phyloP scores from a whole-genome alignment of 2,797 vertebrate species.

The Leptatherina wallacei region DNA sequence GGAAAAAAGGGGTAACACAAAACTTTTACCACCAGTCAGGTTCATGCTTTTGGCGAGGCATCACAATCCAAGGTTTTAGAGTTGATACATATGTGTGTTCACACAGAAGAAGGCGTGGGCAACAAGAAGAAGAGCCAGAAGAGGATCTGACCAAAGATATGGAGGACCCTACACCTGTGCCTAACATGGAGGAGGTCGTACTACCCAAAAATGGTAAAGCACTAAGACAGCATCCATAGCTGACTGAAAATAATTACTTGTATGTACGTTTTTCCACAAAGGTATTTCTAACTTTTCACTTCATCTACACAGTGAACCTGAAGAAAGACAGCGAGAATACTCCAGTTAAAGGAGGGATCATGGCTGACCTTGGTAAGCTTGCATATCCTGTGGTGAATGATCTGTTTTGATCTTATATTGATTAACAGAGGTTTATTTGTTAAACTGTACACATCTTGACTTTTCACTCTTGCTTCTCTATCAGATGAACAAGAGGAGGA shows the following conservation, averaged over 20 bases:
- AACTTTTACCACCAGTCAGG: background rate
- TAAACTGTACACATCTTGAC: background rate
- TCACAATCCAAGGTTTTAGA: background rate
- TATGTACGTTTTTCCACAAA: background rate
- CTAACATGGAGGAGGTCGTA: constrained; percentile 95
- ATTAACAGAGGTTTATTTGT: background rate
- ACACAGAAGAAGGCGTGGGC: constrained; percentile 87
- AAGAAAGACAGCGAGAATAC: constrained; percentile 99
- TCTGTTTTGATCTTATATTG: background rate
- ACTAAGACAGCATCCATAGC: background rate
- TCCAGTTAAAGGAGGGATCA: constrained; percentile 95
- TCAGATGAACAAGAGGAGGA: constrained; percentile 97
- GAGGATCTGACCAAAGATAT: constrained; percentile 98
- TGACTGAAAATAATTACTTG: background rate
- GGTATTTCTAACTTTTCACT: background rate
- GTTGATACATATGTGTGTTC: constrained; percentile 1
- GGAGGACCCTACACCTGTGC: constrained; percentile 97
- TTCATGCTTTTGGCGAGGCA: background rate
- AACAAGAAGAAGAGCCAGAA: constrained; percentile 87
- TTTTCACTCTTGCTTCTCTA: constrained; percentile 40
- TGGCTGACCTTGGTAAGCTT: constrained; percentile 92
- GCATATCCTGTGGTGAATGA: background rate
- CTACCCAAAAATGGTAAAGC: constrained; percentile 93
- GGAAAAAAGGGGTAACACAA: constrained; percentile 90
- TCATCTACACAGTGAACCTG: constrained; percentile 86